A percentile compares a stretch with the other conserved stretches of the same genome.
phyloP scores from a whole-genome alignment of 2,888 invertebrate species.

The Perdita meconis region DNA sequence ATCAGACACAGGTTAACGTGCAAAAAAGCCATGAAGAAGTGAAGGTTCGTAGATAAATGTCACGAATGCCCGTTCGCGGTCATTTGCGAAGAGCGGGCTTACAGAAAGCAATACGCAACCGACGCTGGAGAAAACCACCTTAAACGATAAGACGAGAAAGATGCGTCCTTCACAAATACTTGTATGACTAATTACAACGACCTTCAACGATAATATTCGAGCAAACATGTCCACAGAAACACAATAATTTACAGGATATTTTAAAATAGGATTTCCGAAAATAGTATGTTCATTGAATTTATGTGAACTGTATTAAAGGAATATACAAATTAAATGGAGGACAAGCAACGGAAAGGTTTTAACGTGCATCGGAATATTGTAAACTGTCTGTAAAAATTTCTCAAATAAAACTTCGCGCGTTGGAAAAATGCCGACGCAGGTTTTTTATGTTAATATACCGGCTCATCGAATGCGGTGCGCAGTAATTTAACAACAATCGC shows the following conservation, averaged over 20 bases:
- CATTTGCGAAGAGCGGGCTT: background rate
- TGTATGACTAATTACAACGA: slow-evolving; percentile 1
- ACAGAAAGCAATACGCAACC: background rate
- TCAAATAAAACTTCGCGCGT: slow-evolving; percentile 8
- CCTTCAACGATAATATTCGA: background rate
- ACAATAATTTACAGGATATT: no score
- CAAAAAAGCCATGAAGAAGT: slow-evolving; percentile 11
- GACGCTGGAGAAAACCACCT: background rate
- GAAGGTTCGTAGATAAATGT: slow-evolving; percentile 42
- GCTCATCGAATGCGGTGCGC: slow-evolving; percentile 39
- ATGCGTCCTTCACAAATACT: slow-evolving; percentile 25
- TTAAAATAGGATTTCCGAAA: no score
- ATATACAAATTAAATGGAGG: no score
- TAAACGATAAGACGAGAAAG: background rate
- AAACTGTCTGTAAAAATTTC: no score
- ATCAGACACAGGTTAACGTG: slow-evolving; percentile 23
- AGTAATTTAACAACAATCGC: slow-evolving; percentile 73
- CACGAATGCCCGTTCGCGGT: slow-evolving; percentile 19
- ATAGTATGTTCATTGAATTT: no score
- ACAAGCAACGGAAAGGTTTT: no score
- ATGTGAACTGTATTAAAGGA: no score
- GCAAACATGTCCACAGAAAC: no score
- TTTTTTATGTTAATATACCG: slow-evolving; percentile 37
- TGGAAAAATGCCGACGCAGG: slow-evolving; percentile 14
- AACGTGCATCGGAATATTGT: no score